Conservation (phyloP, 2,113 vertebrate genomes). For the Fulmarus glacialis region DNA sequence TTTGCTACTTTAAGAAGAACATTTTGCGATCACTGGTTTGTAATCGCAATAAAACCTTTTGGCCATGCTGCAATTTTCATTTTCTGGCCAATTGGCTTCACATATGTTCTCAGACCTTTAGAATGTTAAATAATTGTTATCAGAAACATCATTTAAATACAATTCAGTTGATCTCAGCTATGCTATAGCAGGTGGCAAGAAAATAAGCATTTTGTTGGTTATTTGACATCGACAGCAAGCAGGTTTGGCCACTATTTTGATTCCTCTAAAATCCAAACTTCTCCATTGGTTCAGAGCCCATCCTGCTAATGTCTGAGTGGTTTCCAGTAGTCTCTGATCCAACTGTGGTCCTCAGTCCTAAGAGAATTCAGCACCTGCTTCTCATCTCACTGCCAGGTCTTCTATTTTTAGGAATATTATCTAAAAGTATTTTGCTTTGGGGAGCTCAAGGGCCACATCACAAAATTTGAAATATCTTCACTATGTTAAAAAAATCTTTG, state of each 20-base stretch:
- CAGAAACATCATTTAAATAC: background rate
- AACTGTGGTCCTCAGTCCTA: fast-evolving
- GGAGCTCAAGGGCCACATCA: background rate
- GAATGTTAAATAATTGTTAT: constrained; percentile 29
- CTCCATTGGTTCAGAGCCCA: background rate
- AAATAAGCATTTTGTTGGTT: background rate
- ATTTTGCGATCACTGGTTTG: background rate
- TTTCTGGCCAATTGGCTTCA: constrained; percentile 34
- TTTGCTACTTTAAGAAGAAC: background rate
- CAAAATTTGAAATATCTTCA: background rate
- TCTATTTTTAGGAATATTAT: background rate
- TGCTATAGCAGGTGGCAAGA: background rate
- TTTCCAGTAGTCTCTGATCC: background rate
- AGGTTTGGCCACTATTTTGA: background rate
- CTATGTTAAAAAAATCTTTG: background rate
- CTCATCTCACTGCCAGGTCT: background rate
- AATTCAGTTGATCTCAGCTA: background rate
- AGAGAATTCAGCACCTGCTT: background rate
- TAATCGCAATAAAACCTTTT: background rate
- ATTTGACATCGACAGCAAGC: background rate
- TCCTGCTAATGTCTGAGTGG: background rate
- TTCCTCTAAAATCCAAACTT: background rate
- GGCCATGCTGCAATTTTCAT: constrained; percentile 21
- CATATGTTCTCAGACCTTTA: constrained; percentile 18
- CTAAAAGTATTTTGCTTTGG: background rate